phyloP scores from a whole-genome alignment of 2,113 vertebrate genomes.

The Ovibos moschatus region DNA sequence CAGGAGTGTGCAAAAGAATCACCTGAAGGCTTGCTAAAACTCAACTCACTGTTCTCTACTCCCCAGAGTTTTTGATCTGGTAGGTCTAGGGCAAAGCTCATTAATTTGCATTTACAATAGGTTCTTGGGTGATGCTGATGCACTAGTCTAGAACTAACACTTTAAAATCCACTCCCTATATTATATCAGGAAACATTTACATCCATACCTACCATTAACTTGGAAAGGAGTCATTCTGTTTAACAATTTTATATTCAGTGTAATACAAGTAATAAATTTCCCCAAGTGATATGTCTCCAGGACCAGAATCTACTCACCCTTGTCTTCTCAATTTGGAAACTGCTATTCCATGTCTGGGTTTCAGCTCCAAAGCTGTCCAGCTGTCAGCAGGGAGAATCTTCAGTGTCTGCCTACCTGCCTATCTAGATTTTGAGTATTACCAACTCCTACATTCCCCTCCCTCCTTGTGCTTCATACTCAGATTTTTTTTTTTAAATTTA shows the following conservation, averaged over 20 bases:
- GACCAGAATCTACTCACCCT: background rate
- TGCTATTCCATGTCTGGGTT: background rate
- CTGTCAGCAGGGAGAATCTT: background rate
- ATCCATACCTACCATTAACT: conserved; percentile 4
- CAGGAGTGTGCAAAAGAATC: background rate
- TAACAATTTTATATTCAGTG: background rate
- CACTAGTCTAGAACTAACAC: background rate
- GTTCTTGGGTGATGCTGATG: background rate
- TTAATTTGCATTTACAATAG: background rate
- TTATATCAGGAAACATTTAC: background rate
- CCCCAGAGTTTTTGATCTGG: background rate
- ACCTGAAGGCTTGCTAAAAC: background rate
- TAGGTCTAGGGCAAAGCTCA: background rate
- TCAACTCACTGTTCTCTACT: background rate
- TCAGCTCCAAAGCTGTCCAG: background rate
- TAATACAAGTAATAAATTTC: background rate
- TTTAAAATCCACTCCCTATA: background rate
- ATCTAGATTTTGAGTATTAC: background rate
- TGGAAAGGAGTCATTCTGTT: background rate
- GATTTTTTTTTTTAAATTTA: background rate
- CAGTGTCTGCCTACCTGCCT: background rate
- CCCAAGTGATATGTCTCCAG: background rate
- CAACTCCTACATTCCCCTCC: background rate
- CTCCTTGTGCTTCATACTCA: background rate
- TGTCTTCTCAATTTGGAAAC: background rate